phyloP scores from a whole-genome alignment of 1,140 invertebrate species.

The Ooceraea biroi region DNA sequence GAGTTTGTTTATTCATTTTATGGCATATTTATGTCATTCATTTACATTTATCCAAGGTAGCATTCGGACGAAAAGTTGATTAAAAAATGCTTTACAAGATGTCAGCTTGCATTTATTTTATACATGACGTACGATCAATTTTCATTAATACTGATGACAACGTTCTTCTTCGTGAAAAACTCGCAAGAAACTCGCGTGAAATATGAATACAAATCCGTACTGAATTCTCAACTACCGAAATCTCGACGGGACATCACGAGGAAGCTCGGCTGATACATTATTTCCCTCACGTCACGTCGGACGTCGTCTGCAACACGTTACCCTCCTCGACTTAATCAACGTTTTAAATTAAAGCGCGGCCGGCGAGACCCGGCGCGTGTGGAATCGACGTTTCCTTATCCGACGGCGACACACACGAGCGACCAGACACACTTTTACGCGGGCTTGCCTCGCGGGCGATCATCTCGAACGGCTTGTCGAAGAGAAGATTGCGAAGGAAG shows the following conservation, averaged over 20 bases:
- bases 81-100: too few species aligned
- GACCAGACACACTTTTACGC: constrained; percentile 17
- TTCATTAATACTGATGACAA: not conserved
- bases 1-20: not conserved
- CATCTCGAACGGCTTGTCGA: not conserved
- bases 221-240: constrained; percentile 10
- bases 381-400: not conserved
- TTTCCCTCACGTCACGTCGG: not conserved
- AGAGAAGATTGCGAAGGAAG: constrained; percentile 22
- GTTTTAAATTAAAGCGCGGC: constrained; percentile 21
- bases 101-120: too few species aligned
- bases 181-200: not conserved
- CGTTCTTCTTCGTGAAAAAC: not conserved
- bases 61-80: too few species aligned
- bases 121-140: not conserved
- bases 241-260: not conserved
- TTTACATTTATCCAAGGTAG: too few species aligned
- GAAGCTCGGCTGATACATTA: not conserved
- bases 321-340: constrained; percentile 7
- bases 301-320: not conserved
- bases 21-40: too few species aligned
- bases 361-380: not conserved
- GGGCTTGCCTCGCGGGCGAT: constrained; percentile 18
- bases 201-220: not conserved
- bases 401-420: constrained; percentile 16